phyloP scores from a whole-genome alignment of 2,113 vertebrate species.

The Vulpes ferrilata region DNA sequence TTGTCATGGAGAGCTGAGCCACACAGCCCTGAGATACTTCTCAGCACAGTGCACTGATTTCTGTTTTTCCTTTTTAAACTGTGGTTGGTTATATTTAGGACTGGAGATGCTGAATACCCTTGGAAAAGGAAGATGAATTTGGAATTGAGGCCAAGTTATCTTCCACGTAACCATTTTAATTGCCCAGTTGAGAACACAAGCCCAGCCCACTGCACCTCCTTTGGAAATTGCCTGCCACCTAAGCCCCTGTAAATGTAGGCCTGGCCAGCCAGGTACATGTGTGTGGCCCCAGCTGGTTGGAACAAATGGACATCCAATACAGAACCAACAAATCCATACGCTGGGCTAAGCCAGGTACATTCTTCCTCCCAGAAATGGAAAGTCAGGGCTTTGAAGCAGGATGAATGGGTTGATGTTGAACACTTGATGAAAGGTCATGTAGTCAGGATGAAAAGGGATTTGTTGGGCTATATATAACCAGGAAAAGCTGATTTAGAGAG shows the following conservation, averaged over 20 bases:
- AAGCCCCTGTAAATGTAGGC: neutral
- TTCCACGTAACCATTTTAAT: neutral
- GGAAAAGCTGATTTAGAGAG: neutral
- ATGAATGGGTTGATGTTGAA: neutral
- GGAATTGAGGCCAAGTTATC: neutral
- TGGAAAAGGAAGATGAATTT: neutral
- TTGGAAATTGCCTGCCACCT: neutral
- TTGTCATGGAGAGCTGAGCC: neutral
- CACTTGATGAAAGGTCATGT: neutral
- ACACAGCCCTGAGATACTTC: neutral
- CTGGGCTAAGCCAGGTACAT: neutral
- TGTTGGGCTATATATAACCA: neutral
- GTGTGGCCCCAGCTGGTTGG: neutral
- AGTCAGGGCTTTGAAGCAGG: neutral
- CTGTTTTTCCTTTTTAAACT: neutral
- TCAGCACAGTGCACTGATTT: neutral
- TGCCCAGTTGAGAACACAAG: neutral
- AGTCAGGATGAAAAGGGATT: neutral
- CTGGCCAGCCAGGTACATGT: neutral
- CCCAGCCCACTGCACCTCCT: neutral
- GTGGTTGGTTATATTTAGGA: neutral
- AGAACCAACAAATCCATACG: neutral
- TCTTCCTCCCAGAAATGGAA: neutral
- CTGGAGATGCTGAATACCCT: neutral
- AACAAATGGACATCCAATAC: neutral